Conservation (phyloP, 2,113 vertebrate species). For the Formicarius rufipectus region DNA sequence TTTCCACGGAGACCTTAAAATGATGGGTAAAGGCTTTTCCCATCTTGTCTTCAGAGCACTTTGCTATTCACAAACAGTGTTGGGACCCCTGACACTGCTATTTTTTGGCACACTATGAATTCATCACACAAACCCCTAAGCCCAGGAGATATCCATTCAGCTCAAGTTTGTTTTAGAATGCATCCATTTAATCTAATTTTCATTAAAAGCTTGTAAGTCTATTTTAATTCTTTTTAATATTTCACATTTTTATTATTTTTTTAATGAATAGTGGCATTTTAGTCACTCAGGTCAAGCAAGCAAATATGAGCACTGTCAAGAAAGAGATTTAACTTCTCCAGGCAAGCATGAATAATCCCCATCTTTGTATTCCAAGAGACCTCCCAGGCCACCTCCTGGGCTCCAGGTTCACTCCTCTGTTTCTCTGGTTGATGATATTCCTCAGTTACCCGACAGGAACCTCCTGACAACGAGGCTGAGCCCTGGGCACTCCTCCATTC, state of each 20-base stretch:
- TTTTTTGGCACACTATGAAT: not conserved
- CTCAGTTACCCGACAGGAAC: rapidly evolving
- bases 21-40: not conserved
- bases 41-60: not conserved
- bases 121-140: not conserved
- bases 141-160: not conserved
- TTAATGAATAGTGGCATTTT: not conserved
- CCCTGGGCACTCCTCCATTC: not conserved
- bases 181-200: conserved; percentile 16
- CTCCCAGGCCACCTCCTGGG: not conserved
- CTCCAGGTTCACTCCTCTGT: not conserved
- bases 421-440: not conserved
- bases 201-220: conserved; percentile 16
- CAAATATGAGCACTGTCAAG: not conserved
- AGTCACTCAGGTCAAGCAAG: not conserved
- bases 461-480: not conserved
- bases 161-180: not conserved
- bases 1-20: not conserved
- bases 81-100: not conserved
- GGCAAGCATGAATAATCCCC: not conserved
- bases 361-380: not conserved
- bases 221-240: conserved; percentile 36
- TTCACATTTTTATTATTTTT: not conserved
- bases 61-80: not conserved
- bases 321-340: not conserved